phyloP scores from a whole-genome alignment of 1,140 invertebrate species.

The Bicyclus anynana region DNA sequence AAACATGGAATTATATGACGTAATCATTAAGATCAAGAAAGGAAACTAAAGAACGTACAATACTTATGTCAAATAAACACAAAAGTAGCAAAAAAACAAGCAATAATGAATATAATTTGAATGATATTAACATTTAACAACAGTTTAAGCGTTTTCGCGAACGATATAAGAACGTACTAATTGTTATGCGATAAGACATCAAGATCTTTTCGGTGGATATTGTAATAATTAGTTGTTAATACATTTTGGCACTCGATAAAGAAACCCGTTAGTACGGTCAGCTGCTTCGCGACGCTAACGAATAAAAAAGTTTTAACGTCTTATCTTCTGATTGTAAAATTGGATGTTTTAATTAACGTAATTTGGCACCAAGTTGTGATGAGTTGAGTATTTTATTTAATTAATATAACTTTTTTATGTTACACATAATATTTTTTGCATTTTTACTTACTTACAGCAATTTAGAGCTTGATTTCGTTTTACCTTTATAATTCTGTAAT shows the following conservation, averaged over 20 bases:
- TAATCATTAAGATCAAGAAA: no score
- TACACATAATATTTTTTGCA: no score
- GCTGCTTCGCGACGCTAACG: constrained; percentile 7
- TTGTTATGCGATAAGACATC: constrained; percentile 10
- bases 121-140: constrained; percentile 2
- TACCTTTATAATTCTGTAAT: no score
- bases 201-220: constrained; percentile 7
- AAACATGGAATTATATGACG: no score
- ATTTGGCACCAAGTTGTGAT: background rate
- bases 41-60: no score
- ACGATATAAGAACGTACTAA: constrained; percentile 3
- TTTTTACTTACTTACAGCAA: no score
- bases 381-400: background rate
- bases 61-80: no score
- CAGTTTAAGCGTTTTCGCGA: constrained; percentile 1
- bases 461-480: no score
- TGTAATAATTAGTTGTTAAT: constrained; percentile 18
- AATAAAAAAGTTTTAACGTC: constrained; percentile 1
- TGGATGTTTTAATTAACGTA: constrained; percentile 10
- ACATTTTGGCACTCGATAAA: constrained; percentile 11
- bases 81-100: no score
- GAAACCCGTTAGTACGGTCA: constrained; percentile 18
- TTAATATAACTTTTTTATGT: no score
- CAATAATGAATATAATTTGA: background rate
- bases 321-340: constrained; percentile 13